Evolutionary conservation across 2,888 invertebrate species (phyloP).

Genomic region (Itoplectis maculator): DNA sequence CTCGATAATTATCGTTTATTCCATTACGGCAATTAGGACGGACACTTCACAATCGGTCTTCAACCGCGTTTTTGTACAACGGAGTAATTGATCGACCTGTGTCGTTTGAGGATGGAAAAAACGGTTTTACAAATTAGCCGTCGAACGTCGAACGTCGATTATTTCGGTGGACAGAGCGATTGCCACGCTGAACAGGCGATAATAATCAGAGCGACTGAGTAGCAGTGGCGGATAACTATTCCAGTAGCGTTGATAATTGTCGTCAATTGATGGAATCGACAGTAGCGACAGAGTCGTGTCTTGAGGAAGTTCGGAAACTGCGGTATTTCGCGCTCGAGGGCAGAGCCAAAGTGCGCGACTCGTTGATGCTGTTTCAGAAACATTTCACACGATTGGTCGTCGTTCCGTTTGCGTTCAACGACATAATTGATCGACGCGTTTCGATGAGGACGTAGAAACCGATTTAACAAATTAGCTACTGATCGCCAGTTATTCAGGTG

Average conservation of each 20-base stretch:
- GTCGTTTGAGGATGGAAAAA: too few relatives aligned
- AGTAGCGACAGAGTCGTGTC: constrained; percentile 12
- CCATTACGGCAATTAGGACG: background rate
- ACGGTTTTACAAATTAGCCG: background rate
- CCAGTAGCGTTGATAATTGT: constrained; percentile 6
- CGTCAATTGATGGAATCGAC: constrained; percentile 25
- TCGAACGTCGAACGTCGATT: background rate
- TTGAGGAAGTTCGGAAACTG: constrained; percentile 27
- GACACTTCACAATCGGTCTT: background rate
- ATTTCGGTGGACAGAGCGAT: background rate
- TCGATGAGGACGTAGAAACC: too few relatives aligned
- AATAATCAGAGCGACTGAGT: background rate
- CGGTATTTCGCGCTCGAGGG: constrained; percentile 42
- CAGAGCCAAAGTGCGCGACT: constrained; percentile 44
- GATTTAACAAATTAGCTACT: background rate
- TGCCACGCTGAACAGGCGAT: background rate
- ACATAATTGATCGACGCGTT: background rate
- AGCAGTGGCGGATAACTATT: background rate
- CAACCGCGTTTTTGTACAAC: background rate
- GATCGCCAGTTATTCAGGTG: background rate
- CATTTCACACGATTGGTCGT: constrained; percentile 1
- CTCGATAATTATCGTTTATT: constrained; percentile 5
- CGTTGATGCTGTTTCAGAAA: constrained; percentile 34
- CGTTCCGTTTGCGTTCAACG: background rate
- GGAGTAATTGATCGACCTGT: background rate